These are phyloP conservation scores for Myotis planiceps DNA, from an alignment of 2,797 vertebrate species.

Conservation along the genomic window DNA sequence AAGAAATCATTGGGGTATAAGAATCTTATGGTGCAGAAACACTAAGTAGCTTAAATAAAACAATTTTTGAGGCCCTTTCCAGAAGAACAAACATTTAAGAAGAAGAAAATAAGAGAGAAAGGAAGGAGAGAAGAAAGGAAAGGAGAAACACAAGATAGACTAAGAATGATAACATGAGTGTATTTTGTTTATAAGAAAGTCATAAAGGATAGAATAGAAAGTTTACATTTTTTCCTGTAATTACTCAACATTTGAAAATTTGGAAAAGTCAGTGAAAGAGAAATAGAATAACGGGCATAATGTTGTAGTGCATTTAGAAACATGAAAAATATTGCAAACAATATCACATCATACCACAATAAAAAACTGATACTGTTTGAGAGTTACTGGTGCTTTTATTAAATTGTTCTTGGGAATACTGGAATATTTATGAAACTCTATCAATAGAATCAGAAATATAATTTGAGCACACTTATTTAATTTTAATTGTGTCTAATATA, in stretches of 20 bases:
- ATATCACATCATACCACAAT: background rate
- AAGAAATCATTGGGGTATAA: background rate
- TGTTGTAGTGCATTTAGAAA: background rate
- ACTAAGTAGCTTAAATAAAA: background rate
- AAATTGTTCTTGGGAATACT: background rate
- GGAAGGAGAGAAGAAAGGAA: background rate
- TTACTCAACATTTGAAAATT: background rate
- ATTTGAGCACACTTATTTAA: background rate
- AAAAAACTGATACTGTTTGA: background rate
- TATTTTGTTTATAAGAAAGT: conserved; percentile 6
- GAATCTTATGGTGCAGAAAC: background rate
- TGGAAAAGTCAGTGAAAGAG: background rate
- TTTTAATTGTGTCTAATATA: background rate
- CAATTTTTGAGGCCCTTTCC: background rate
- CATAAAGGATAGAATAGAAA: background rate
- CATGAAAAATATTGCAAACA: background rate
- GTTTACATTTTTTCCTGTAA: background rate
- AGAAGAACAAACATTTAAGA: background rate
- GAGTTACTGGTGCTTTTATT: background rate
- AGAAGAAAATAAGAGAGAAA: background rate
- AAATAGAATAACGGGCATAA: background rate
- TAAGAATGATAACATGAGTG: background rate
- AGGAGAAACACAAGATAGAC: background rate
- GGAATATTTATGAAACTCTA: background rate
- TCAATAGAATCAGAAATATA: background rate